Base-by-base conservation (phyloP, 2,888 invertebrate species). In the Adelognathus sp. region DNA sequence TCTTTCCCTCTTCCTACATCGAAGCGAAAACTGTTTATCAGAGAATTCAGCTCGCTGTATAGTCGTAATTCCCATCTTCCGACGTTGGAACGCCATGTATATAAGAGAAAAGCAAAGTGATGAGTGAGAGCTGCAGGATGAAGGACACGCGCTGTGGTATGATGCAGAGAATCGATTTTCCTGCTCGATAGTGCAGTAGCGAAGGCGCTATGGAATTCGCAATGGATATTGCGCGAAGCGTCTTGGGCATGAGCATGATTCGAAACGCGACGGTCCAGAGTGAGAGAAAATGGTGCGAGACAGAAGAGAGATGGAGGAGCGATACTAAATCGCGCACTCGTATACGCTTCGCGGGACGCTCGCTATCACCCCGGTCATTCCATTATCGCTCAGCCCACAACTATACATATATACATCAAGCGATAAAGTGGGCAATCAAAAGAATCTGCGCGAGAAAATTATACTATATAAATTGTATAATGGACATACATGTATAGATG, bases 351-450 rank as follows among this genome's bases (percentile, higher is more conserved):
- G 58, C 74, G 52, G 66, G 44, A 31, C 60, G 36, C 56, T 39
- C 58, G 39, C 50, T 67, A 33, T 56, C 74, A 66, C 50, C 44
- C 52, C 72, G 64, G 73, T 79, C 79, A 79, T 81, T 77, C 76
- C 63, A 81, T 82, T 79, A 81, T 82, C 73, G 73, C 63, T 69
- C 21, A 39, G 77, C 76, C 44, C 50, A 46, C 46, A n/a, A 24
- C 46, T 21, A 21, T 46, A 24, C 46, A 24, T 44, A 63, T 60
- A 29, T 31, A 27, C 52, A n/a, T 50, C 24, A 58, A 67, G 29
- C 73, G 79, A 77, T 81, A 69, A 77, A 79, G 73, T 79, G 70
- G 72, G 70, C 81, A 81, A 82, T 81, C 79, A 71, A 52, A 66
- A 73, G 44, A 79, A 81, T 77, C 79, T 79, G 75, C 36, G 61